phyloP scores from a whole-genome alignment of 2,113 vertebrate genomes.

The Tringa solitaria region DNA sequence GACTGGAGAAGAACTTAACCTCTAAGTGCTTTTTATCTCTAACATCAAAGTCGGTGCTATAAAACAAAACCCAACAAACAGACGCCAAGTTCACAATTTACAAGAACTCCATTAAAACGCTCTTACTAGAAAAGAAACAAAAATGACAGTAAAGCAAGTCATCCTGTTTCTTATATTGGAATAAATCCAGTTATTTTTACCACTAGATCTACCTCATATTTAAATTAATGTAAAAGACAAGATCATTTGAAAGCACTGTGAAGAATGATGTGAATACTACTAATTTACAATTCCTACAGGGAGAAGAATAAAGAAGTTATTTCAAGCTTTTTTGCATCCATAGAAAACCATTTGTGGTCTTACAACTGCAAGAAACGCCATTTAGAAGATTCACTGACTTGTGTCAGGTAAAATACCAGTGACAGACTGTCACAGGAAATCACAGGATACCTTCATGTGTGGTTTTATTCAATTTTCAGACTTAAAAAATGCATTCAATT shows the following conservation, averaged over 20 bases:
- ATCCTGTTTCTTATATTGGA: not conserved
- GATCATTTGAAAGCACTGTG: slow-evolving; percentile 10
- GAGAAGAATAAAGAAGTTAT: slow-evolving; percentile 50
- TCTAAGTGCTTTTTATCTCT: slow-evolving; percentile 27
- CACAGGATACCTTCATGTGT: slow-evolving; percentile 53
- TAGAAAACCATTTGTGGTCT: slow-evolving; percentile 48
- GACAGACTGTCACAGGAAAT: slow-evolving; percentile 66
- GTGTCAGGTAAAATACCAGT: slow-evolving; percentile 55
- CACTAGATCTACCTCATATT: not conserved
- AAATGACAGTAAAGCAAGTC: not conserved
- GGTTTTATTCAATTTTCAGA: slow-evolving; percentile 43
- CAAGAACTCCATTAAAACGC: not conserved
- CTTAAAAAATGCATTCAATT: slow-evolving; percentile 57
- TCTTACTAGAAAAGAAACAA: slow-evolving; percentile 8
- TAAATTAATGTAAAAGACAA: slow-evolving; percentile 28
- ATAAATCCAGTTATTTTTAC: slow-evolving; percentile 22
- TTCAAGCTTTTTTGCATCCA: slow-evolving; percentile 37
- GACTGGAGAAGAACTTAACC: slow-evolving; percentile 14
- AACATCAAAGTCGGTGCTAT: not conserved
- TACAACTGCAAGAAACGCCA: slow-evolving; percentile 60
- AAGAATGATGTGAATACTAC: not conserved
- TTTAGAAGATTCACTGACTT: slow-evolving; percentile 58
- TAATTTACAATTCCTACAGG: slow-evolving; percentile 45
- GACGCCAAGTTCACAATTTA: not conserved
- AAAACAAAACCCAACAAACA: not conserved